phyloP scores from a whole-genome alignment of 2,113 vertebrate species.

The Embiotoca jacksoni region DNA sequence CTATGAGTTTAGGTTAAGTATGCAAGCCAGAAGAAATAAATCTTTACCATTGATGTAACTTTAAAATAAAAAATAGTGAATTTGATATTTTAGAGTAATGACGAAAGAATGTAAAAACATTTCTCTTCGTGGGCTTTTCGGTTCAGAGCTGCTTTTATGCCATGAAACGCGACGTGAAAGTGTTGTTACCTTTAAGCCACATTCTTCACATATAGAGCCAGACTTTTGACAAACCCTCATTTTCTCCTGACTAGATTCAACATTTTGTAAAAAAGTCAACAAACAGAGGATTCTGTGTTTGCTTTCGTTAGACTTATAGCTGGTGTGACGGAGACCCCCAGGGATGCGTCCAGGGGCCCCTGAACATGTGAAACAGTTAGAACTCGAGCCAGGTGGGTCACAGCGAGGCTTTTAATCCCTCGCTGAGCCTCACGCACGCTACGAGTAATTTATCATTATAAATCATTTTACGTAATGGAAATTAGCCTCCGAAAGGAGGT shows the following conservation, averaged over 20 bases:
- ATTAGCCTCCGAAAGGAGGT: constrained; percentile 51
- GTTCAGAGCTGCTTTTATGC: constrained; percentile 42
- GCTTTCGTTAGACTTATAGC: constrained; percentile 62
- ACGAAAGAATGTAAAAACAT: constrained; percentile 43
- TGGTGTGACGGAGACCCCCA: constrained; percentile 42
- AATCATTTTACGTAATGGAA: constrained; percentile 64
- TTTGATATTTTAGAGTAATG: constrained; percentile 33
- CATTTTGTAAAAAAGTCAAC: constrained; percentile 32
- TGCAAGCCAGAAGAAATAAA: background rate
- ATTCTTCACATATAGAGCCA: constrained; percentile 25
- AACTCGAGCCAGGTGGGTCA: constrained; percentile 56
- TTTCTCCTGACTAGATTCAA: constrained; percentile 31
- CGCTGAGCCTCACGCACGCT: constrained; percentile 32
- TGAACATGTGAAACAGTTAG: constrained; percentile 57
- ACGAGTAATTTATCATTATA: constrained; percentile 61
- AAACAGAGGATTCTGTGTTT: constrained; percentile 50
- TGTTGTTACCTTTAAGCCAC: constrained; percentile 36
- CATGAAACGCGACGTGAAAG: constrained; percentile 35
- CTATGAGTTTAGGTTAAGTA: background rate
- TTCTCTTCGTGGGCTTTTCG: constrained; percentile 20
- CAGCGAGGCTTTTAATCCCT: constrained; percentile 51
- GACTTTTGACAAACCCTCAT: constrained; percentile 10
- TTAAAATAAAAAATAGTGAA: constrained; percentile 25
- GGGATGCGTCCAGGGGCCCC: constrained; percentile 29
- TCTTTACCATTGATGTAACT: constrained; percentile 22